Conservation (phyloP, 2,888 invertebrate species). For the Sisyra nigra region DNA sequence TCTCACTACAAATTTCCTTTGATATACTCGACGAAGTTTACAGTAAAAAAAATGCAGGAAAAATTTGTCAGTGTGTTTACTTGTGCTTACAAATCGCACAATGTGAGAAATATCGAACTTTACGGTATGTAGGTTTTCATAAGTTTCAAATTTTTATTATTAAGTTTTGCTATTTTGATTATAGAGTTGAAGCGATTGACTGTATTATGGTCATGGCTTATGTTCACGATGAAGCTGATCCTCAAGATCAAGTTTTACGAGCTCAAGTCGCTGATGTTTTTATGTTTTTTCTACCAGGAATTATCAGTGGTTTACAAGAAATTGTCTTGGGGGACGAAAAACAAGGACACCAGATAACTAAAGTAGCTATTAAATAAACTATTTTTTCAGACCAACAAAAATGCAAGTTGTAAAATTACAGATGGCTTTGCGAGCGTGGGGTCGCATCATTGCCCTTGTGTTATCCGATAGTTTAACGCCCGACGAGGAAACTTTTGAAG, state of each 20-base stretch:
- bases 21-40: slow-evolving; percentile 38
- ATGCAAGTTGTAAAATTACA: slow-evolving; percentile 13
- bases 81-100: slow-evolving; percentile 47
- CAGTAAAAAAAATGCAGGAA: slow-evolving; percentile 34
- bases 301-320: slow-evolving; percentile 38
- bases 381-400: not conserved
- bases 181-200: slow-evolving; percentile 34
- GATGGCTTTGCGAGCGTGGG: slow-evolving; percentile 29
- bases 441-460: slow-evolving; percentile 27
- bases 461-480: slow-evolving; percentile 22
- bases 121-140: slow-evolving; percentile 41
- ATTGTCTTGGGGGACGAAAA: slow-evolving; percentile 38
- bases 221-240: slow-evolving; percentile 36
- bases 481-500: too few relatives aligned
- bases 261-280: slow-evolving; percentile 37
- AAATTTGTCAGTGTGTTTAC: slow-evolving; percentile 48
- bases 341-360: slow-evolving; percentile 42
- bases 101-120: slow-evolving; percentile 40
- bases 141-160: not conserved
- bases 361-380: slow-evolving; percentile 26
- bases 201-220: slow-evolving; percentile 46
- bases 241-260: slow-evolving; percentile 33
- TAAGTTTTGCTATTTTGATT: slow-evolving; percentile 16
- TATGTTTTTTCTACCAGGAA: slow-evolving; percentile 46
- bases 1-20: slow-evolving; percentile 31